These are phyloP conservation scores for Nomada ferruginata DNA, from an alignment of 2,888 invertebrate genomes.

Conservation along the genomic window DNA sequence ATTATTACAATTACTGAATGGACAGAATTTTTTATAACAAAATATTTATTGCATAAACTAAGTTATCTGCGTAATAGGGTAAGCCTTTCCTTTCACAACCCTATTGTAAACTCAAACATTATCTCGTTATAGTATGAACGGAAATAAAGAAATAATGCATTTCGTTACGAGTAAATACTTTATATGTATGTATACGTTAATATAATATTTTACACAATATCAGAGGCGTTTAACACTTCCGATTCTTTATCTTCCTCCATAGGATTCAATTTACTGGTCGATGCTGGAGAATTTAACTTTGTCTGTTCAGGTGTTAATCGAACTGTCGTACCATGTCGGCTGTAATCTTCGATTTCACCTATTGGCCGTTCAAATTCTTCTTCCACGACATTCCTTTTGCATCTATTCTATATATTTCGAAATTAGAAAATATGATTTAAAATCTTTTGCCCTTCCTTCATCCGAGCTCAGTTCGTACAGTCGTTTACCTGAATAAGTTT, in stretches of 20 bases:
- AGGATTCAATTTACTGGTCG: slow-evolving; percentile 44
- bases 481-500: slow-evolving; percentile 49
- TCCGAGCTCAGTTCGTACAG: too few species aligned
- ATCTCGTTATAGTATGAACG: neutral
- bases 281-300: slow-evolving; percentile 63
- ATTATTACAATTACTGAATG: neutral
- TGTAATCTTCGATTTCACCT: slow-evolving; percentile 65
- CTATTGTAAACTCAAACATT: neutral
- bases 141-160: neutral
- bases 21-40: neutral
- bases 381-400: slow-evolving; percentile 24
- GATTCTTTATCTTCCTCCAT: slow-evolving; percentile 59
- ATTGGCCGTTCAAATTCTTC: slow-evolving; percentile 55
- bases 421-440: slow-evolving; percentile 3
- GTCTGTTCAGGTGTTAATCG: slow-evolving; percentile 66
- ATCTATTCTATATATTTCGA: slow-evolving; percentile 46
- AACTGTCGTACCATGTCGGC: slow-evolving; percentile 65
- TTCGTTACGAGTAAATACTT: neutral
- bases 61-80: neutral
- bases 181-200: slow-evolving; percentile 25
- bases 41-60: neutral
- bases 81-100: neutral
- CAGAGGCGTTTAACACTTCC: slow-evolving; percentile 49
- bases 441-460: neutral
- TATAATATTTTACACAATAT: slow-evolving; percentile 31